phyloP scores from a whole-genome alignment of 2,113 vertebrate species.

The Artemisiospiza belli region DNA sequence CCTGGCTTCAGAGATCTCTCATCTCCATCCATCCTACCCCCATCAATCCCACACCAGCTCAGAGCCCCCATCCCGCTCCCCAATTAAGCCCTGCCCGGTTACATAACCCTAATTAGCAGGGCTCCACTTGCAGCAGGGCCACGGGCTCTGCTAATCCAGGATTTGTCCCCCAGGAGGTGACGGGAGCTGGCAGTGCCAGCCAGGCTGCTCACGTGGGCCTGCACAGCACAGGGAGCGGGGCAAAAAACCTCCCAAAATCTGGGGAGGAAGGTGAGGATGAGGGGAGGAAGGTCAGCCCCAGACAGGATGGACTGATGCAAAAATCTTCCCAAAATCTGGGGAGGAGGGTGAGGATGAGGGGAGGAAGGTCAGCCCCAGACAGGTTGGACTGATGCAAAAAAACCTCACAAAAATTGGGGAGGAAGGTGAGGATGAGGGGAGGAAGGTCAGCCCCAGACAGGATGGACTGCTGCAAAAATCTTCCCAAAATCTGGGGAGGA shows the following conservation, averaged over 20 bases:
- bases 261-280: no score
- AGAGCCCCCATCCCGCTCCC: neutral
- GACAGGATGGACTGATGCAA: neutral
- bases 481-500: no score
- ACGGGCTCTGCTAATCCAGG: slow-evolving; percentile 12
- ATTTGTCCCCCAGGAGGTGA: slow-evolving; percentile 43
- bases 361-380: no score
- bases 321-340: no score
- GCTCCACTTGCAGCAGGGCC: slow-evolving; percentile 16
- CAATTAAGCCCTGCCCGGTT: neutral
- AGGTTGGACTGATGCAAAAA: no score
- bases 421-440: neutral
- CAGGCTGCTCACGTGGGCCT: neutral
- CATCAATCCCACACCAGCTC: neutral
- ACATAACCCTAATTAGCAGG: slow-evolving; percentile 60
- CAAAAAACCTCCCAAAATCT: neutral
- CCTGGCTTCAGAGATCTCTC: no score
- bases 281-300: neutral
- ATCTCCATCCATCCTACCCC: no score
- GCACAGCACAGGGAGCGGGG: neutral
- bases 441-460: no score
- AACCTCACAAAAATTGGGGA: neutral
- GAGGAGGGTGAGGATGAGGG: no score
- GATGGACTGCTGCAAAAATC: no score
- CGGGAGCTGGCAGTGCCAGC: slow-evolving; percentile 34